Percentiles rank a stretch among this genome's conserved stretches.
Evolutionary conservation across 2,888 invertebrate species (phyloP).

Genomic region (Mesorhabditis sp.): DNA sequence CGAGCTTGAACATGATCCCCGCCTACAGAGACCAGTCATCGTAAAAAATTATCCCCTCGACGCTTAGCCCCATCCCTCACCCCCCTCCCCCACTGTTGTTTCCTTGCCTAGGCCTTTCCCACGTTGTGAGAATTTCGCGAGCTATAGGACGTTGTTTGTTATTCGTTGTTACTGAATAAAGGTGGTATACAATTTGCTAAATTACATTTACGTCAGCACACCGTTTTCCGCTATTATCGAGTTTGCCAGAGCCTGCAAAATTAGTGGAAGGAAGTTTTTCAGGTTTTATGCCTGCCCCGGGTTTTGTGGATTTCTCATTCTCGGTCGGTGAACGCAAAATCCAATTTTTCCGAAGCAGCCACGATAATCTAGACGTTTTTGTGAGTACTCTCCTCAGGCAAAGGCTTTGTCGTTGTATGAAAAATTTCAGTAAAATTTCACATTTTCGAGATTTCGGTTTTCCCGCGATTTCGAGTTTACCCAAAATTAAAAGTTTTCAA

Average conservation of each 20-base stretch:
- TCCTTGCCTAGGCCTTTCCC: constrained; percentile 12
- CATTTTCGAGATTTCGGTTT: too few relatives aligned
- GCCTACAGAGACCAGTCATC: constrained; percentile 15
- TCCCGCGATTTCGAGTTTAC: too few relatives aligned
- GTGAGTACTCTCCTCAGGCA: constrained; percentile 16
- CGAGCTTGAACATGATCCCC: constrained; percentile 27
- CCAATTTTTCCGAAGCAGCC: constrained; percentile 38
- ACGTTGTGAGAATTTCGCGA: too few relatives aligned
- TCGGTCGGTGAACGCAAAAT: constrained; percentile 21
- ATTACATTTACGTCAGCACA: too few relatives aligned
- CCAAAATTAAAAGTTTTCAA: too few relatives aligned
- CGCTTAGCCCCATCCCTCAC: constrained; percentile 22
- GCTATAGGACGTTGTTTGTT: too few relatives aligned
- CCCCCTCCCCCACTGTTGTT: constrained; percentile 16
- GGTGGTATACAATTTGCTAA: too few relatives aligned
- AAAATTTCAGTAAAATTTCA: too few relatives aligned
- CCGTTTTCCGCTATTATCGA: neutral
- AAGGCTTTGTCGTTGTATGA: too few relatives aligned
- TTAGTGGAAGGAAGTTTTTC: constrained; percentile 8
- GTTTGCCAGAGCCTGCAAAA: neutral
- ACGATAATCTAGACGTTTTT: constrained; percentile 37
- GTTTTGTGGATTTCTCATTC: constrained; percentile 35
- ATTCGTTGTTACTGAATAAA: too few relatives aligned
- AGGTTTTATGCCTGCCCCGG: constrained; percentile 21
- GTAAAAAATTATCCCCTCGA: constrained; percentile 35